Evolutionary conservation across 2,888 invertebrate genomes (phyloP).

Genomic region (Patella ulyssiponensis): DNA sequence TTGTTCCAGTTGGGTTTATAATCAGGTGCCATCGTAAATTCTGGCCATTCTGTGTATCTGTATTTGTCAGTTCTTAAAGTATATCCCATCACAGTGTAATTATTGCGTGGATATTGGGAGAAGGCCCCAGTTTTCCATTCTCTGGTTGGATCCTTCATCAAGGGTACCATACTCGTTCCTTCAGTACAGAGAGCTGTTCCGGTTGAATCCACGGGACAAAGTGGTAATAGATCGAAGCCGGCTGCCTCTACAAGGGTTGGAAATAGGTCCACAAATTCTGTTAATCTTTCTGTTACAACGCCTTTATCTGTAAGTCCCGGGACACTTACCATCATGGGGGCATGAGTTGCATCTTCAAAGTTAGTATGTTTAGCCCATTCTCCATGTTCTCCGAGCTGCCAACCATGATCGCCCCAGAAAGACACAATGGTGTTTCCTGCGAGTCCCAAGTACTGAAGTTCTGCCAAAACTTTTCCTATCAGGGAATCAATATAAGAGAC

Average conservation of each 20-base stretch:
- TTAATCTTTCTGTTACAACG: slow-evolving; percentile 35
- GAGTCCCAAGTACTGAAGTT: slow-evolving; percentile 36
- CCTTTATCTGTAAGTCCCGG: slow-evolving; percentile 41
- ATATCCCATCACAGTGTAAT: slow-evolving; percentile 44
- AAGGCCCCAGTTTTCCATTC: slow-evolving; percentile 26
- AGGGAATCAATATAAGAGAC: slow-evolving; percentile 42
- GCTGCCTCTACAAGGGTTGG: slow-evolving; percentile 51
- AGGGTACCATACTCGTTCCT: slow-evolving; percentile 38
- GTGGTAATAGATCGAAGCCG: slow-evolving; percentile 28
- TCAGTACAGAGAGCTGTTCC: slow-evolving; percentile 34
- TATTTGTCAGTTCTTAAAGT: slow-evolving; percentile 43
- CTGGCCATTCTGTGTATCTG: slow-evolving; percentile 40
- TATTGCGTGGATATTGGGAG: slow-evolving; percentile 29
- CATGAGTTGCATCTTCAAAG: slow-evolving; percentile 53
- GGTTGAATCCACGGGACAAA: slow-evolving; percentile 26
- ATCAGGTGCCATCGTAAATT: no score
- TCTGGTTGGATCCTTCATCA: slow-evolving; percentile 24
- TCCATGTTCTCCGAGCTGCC: slow-evolving; percentile 45
- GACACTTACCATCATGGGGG: slow-evolving; percentile 52
- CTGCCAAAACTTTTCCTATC: slow-evolving; percentile 42
- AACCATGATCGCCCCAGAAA: slow-evolving; percentile 50
- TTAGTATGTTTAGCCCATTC: slow-evolving; percentile 51
- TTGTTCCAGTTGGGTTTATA: no score
- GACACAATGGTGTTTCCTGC: slow-evolving; percentile 43
- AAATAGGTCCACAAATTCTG: slow-evolving; percentile 52